Evolutionary conservation across 2,888 invertebrate genomes (phyloP).

Genomic region (Hylaea fasciaria): DNA sequence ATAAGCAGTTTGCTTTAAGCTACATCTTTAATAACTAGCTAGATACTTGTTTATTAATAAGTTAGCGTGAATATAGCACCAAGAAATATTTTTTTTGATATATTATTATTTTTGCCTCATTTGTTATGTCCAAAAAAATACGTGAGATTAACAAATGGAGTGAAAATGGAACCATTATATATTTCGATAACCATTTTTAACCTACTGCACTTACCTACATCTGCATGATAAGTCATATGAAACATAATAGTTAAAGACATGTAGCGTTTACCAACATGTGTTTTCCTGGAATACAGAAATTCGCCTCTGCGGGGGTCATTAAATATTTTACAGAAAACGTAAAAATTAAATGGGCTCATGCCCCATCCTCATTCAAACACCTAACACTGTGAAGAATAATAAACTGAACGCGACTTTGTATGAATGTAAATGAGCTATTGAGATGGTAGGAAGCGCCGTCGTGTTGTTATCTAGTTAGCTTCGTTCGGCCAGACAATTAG

Average conservation of each 20-base stretch:
- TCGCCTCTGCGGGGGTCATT: constrained; percentile 8
- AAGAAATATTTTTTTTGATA: too few species aligned
- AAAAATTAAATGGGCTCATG: background rate
- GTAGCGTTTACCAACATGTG: constrained; percentile 1
- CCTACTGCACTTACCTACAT: too few species aligned
- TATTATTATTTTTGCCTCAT: too few species aligned
- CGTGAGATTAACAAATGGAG: too few species aligned
- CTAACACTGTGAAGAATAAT: background rate
- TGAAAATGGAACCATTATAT: too few species aligned
- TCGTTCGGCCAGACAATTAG: too few species aligned
- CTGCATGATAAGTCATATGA: too few species aligned
- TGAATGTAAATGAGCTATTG: background rate
- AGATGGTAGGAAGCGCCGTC: background rate
- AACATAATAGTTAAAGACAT: background rate
- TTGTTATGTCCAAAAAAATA: too few species aligned
- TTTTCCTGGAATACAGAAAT: constrained; percentile 12
- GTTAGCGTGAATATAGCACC: background rate
- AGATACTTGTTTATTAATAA: constrained; percentile 5
- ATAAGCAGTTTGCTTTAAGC: constrained; percentile 40
- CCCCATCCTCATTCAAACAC: background rate
- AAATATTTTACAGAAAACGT: too few species aligned
- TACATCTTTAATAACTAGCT: constrained; percentile 24
- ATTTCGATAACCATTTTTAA: too few species aligned
- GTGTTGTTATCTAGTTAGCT: background rate
- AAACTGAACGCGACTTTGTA: background rate